These are phyloP conservation scores for Cariama cristata DNA, from an alignment of 2,113 vertebrate species.

Conservation along the genomic window DNA sequence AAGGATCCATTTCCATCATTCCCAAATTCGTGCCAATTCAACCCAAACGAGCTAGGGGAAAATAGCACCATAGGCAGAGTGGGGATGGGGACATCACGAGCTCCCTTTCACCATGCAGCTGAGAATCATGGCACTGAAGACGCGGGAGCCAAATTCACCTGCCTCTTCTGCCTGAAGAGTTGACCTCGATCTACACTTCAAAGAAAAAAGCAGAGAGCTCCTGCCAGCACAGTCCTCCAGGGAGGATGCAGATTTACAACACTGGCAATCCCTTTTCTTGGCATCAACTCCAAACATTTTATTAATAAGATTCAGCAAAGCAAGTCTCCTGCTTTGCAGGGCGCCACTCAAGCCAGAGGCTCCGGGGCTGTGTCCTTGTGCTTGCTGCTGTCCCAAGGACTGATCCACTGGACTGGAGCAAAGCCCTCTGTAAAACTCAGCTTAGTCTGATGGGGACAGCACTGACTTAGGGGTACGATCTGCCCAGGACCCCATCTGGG, in stretches of 20 bases:
- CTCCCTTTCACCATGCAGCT: neutral
- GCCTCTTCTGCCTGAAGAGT: neutral
- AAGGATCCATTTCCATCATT: neutral
- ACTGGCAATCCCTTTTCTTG: neutral
- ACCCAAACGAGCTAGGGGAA: neutral
- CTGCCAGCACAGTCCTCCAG: neutral
- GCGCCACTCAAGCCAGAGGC: neutral
- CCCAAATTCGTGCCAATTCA: neutral
- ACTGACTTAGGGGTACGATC: neutral
- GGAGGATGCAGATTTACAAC: neutral
- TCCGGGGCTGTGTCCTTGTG: neutral
- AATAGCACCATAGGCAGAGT: neutral
- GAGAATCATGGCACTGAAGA: neutral
- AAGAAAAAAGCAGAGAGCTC: neutral
- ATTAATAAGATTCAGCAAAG: neutral
- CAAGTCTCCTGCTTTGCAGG: neutral
- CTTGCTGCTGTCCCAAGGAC: neutral
- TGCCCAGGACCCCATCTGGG: neutral
- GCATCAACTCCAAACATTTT: neutral
- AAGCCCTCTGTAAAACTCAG: neutral
- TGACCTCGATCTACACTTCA: neutral
- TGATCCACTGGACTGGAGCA: neutral
- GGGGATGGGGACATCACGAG: neutral
- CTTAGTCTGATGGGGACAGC: neutral
- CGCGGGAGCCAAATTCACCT: fast-evolving